Evolutionary conservation across 1,140 invertebrate genomes (phyloP).

Genomic region (Eciton burchellii): DNA sequence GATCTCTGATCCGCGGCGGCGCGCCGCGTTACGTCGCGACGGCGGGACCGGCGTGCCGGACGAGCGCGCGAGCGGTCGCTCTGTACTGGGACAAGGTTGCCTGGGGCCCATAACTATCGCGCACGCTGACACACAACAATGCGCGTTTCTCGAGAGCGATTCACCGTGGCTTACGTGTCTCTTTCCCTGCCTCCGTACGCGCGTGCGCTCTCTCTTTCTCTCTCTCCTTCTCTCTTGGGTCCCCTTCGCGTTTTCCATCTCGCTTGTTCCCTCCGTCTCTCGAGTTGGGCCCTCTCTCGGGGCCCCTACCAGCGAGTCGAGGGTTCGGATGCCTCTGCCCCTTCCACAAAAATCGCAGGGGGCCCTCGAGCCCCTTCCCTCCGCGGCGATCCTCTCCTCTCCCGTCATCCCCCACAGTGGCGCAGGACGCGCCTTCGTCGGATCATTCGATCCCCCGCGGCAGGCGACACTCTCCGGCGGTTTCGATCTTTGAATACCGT

Average conservation of each 20-base stretch:
- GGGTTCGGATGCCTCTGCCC: conserved; percentile 60
- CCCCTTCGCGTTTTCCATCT: not conserved
- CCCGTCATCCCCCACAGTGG: conserved; percentile 41
- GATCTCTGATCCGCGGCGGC: conserved; percentile 15
- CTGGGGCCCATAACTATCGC: conserved; percentile 83
- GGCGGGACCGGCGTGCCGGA: conserved; percentile 17
- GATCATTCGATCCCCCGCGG: conserved; percentile 78
- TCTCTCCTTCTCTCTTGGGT: conserved; percentile 10
- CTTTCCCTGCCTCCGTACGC: not conserved
- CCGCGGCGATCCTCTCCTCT: conserved; percentile 44
- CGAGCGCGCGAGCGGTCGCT: conserved; percentile 64
- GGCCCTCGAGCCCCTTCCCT: conserved; percentile 63
- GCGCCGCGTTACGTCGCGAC: not conserved
- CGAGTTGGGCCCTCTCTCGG: conserved; percentile 57
- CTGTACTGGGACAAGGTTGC: conserved; percentile 85
- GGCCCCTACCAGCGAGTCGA: conserved; percentile 55
- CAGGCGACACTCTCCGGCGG: conserved; percentile 71
- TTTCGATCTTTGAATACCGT: conserved; percentile 83
- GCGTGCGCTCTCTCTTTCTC: not conserved
- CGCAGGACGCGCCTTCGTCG: conserved; percentile 71
- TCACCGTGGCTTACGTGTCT: conserved; percentile 57
- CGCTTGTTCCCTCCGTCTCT: conserved; percentile 23
- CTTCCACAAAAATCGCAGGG: conserved; percentile 63
- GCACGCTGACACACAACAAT: conserved; percentile 81
- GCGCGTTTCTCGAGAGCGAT: conserved; percentile 78